Base-by-base conservation (phyloP, 2,888 invertebrate species). In the Mimachlamys varia region DNA sequence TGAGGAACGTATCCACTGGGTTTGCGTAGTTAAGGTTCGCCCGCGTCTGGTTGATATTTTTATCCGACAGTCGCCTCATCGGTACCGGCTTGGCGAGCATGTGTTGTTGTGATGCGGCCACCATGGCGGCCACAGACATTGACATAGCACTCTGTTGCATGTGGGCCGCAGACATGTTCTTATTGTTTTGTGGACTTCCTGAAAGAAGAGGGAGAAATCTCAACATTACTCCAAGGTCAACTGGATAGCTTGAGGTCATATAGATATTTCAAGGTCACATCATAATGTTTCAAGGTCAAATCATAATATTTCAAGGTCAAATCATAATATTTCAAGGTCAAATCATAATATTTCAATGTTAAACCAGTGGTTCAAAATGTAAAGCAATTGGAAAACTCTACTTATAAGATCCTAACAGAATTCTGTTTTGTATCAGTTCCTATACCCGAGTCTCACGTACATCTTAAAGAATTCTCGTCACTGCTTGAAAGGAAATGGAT, bases 81-180 rank as follows among this genome's bases (percentile, higher is more conserved):
- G 94, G 93, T 33, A 95, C 94, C 49, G 95, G 95, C 92, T 95
- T 95, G 62, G 94, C 94, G 76, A 95, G 91, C 53, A 92, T 87
- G 89, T 94, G 93, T 88, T 93, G 94, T 88, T 93, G 93, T 62
- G 93, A 90, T 17, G 94, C 91, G 19, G 93, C 91, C 33, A 91
- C 91, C 90, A 93, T 90, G 49, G 91, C 92, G 76, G 92, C 92
- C 92, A 93, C 76, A 76, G 76, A 76, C 76, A 76, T 76, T 76
- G 76, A 13, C 76, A 76, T 93, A 87, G 92, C 92, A 27, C 76
- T 15, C 27, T 76, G 76, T 12, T 76, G 76, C 15, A 76, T 12
- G 17, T 76, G 76, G 2, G 92, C 92, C 37, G 93, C 92, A 3
- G 7, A 44, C 92, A 92, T 92, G 92, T 91, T 93, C 91, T 92